A percentile compares a stretch with the other conserved stretches of the same genome.
phyloP scores from a whole-genome alignment of 2,888 invertebrate species.

The Syritta pipiens region DNA sequence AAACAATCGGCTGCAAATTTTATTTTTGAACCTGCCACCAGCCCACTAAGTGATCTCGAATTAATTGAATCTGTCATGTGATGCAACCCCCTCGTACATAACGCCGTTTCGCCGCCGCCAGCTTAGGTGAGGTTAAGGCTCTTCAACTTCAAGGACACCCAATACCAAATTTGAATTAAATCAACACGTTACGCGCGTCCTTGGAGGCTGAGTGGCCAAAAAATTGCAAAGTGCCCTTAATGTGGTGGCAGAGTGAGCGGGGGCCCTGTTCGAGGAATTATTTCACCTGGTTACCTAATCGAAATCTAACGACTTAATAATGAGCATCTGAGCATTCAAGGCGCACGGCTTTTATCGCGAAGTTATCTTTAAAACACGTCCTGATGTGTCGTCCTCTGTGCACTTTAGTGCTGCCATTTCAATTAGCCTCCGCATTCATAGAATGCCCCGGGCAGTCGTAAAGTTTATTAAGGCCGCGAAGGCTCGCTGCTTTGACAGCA shows the following conservation, averaged over 20 bases:
- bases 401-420: neutral
- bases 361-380: neutral
- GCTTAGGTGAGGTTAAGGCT: neutral
- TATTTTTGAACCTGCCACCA: no score
- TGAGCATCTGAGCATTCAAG: slow-evolving; percentile 1
- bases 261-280: no score
- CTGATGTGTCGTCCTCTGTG: neutral
- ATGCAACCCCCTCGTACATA: neutral
- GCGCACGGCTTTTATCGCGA: neutral
- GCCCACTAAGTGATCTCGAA: no score
- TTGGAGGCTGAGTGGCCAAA: no score
- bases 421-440: neutral
- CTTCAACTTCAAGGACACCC: slow-evolving; percentile 1
- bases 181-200: no score
- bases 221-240: no score
- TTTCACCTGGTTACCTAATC: slow-evolving; percentile 3
- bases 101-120: neutral
- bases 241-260: no score
- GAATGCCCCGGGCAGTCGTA: neutral
- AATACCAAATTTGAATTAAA: no score
- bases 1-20: no score
- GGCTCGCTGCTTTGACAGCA: neutral
- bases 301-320: slow-evolving; percentile 12
- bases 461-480: neutral
- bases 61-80: slow-evolving; percentile 5